These are phyloP conservation scores for Leguminivora glycinivorella DNA, from an alignment of 1,140 invertebrate genomes.

Conservation along the genomic window DNA sequence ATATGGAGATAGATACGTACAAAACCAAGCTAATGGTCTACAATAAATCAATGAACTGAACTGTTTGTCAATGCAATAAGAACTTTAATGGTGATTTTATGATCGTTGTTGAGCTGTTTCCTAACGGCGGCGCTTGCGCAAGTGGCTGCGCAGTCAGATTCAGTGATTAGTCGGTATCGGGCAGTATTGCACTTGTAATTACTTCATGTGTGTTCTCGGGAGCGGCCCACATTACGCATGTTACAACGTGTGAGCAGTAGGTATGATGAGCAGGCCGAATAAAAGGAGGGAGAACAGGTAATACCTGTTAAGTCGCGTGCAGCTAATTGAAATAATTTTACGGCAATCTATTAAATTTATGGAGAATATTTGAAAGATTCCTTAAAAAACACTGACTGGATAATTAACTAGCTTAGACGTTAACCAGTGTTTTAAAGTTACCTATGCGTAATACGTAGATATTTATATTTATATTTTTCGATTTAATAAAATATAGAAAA, in stretches of 20 bases:
- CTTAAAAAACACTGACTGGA: too few species aligned
- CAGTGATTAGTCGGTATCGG: slow-evolving; percentile 16
- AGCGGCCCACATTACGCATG: slow-evolving; percentile 2
- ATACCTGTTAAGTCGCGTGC: too few species aligned
- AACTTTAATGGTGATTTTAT: background rate
- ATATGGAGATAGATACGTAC: slow-evolving; percentile 20
- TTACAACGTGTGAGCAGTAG: background rate
- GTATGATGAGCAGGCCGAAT: background rate
- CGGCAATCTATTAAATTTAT: too few species aligned
- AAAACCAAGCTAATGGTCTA: background rate
- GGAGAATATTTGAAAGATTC: too few species aligned
- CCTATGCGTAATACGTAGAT: too few species aligned
- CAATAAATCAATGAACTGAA: background rate
- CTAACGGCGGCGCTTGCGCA: slow-evolving; percentile 21
- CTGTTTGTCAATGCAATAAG: background rate
- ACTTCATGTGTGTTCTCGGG: slow-evolving; percentile 7
- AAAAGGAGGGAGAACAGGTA: background rate
- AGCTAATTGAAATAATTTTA: too few species aligned
- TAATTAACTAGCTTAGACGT: too few species aligned
- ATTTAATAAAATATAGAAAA: too few species aligned
- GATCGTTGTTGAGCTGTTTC: slow-evolving; percentile 1
- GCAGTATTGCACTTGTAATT: slow-evolving; percentile 9
- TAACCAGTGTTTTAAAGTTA: too few species aligned
- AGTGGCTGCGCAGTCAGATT: slow-evolving; percentile 21
- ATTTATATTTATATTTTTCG: too few species aligned